Base-by-base conservation (phyloP, 2,113 vertebrate genomes). In the Alces alces region DNA sequence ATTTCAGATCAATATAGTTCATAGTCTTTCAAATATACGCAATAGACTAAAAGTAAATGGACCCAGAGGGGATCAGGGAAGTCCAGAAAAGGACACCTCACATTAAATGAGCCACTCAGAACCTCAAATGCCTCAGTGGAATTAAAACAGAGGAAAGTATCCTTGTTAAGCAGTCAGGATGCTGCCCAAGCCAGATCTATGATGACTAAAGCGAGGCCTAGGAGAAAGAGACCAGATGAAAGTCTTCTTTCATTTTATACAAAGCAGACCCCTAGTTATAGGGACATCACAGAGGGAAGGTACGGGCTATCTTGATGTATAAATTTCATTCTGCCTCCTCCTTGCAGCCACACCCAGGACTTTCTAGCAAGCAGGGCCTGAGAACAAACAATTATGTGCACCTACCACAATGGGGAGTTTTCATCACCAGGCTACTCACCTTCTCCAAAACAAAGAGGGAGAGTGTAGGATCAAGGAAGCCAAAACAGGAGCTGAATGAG, bases 391-490 rank as follows among this genome's bases (percentile, higher is more conserved):
- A 30, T 19, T 10, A 23, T 3, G 7, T 21, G 54, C 33, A 23
- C 25, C 5, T 47, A 33, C 47, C 8, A 54, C 64, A 82, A 11
- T 4, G 55, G 16, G 52, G 45, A 89, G 73, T 33, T 36, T 76
- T n/a, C 3, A 1, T 5, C 4, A 50, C 70, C 94, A 58, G 33
- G 95, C 15, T 83, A 97, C 98, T 98, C 98, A 99, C 99, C 98
- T 98, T 99, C 78, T 99, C 89, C 43, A 99, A 97, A 54, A 99
- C 99, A 98, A 99, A 99, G 0, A 99, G 98, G 39, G 99, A 99
- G 98, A 99, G 98, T 1, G 99, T 99, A 15, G 99, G 99, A 93
- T 99, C 99, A 73, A 99, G 98, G 98, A 99, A 99, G 58, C 99
- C 99, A 58, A 99, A 61, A 86, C 99, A 99, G 0, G 99, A 97